Base-by-base conservation (phyloP, 2,888 invertebrate species). In the Pycnomerus fuliginosus region DNA sequence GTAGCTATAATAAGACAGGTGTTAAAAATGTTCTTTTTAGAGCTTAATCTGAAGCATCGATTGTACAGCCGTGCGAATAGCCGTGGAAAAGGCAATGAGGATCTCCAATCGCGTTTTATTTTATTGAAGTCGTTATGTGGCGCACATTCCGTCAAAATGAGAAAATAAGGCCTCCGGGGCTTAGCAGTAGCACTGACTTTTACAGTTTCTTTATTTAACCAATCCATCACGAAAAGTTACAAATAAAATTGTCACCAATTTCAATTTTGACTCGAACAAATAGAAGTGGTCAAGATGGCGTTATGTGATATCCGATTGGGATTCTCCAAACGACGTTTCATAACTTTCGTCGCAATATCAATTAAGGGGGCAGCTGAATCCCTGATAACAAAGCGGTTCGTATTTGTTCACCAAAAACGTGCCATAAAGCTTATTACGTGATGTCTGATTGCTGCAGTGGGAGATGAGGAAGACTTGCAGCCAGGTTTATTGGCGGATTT, bases 281-380 rank as follows among this genome's bases (percentile, higher is more conserved):
- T 31, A 30, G 23, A 17, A 34, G 16, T 16, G 32, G 33, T 34
- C 28, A 41, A 14, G 16, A 16, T 17, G 30, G 22, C 31, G 35
- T 33, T 32, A 44, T 38, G 44, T 35, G 32, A 32, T 44, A 30
- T 12, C 29, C 33, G 42, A 47, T 42, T 47, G 46, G 34, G 38
- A 47, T 42, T 41, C 42, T 33, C 23, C 41, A 24, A 42, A 32
- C 35, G 33, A 11, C 24, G 17, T n/a, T 25, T 46, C 40, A 45
- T 45, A 45, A 46, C 41, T 46, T 35, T 24, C 36, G 40, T 41
- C 36, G 36, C 46, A 46, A 46, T 46, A 37, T 47, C 47, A 42
- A 47, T 47, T 47, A 47, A 30, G 38, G 40, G 22, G 10, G 15
- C 27, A n/a, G n/a, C n/a, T 24, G 27, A 35, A 33, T 24, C 28